phyloP scores from a whole-genome alignment of 2,113 vertebrate genomes.

The Rattus rattus region DNA sequence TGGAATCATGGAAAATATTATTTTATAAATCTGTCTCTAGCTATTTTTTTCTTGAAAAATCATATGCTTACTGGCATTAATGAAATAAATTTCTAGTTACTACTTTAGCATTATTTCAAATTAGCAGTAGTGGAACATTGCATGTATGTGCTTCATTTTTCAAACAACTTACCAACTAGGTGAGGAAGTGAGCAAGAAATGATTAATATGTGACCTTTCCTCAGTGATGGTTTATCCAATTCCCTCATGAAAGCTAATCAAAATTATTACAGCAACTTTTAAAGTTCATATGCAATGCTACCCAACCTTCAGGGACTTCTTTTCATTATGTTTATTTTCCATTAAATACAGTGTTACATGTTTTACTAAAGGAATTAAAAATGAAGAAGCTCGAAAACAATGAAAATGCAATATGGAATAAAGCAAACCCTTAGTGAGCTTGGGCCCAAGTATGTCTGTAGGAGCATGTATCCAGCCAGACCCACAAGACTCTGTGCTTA shows the following conservation, averaged over 20 bases:
- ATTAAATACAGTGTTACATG: background rate
- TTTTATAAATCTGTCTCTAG: background rate
- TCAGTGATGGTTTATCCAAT: background rate
- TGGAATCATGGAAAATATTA: background rate
- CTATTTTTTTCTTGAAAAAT: conserved; percentile 61
- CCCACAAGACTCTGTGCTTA: background rate
- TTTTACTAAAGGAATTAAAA: conserved; percentile 13
- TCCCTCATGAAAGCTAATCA: background rate
- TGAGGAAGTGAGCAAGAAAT: conserved; percentile 25
- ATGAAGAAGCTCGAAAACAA: background rate
- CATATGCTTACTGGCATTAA: conserved; percentile 70
- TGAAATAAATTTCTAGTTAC: conserved; percentile 62
- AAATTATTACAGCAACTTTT: background rate
- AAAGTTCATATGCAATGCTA: background rate
- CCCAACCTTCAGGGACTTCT: background rate
- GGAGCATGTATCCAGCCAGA: background rate
- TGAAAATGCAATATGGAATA: background rate
- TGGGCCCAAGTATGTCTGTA: background rate
- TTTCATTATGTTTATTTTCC: background rate
- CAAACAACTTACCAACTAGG: conserved; percentile 34
- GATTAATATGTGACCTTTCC: background rate
- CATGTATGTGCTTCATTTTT: conserved; percentile 67
- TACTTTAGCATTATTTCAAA: conserved; percentile 53
- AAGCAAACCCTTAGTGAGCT: background rate
- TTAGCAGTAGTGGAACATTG: conserved; percentile 63